Conservation (phyloP, 2,888 invertebrate species). For the Liopterus haemorrhoidalis region DNA sequence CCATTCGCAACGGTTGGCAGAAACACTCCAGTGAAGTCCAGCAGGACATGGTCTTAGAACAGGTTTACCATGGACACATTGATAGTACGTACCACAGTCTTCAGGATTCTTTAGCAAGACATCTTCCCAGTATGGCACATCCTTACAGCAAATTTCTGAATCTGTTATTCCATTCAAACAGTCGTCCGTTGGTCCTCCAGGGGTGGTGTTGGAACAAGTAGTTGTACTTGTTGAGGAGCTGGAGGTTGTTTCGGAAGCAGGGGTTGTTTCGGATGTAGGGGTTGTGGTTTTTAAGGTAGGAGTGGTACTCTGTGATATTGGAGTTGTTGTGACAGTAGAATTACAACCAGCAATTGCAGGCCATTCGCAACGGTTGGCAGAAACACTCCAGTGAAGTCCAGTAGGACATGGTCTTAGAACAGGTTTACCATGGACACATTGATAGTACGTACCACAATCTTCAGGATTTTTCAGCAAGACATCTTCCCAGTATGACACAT, state of each 20-base stretch:
- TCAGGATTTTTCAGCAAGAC: constrained; percentile 15
- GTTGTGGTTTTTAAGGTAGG: neutral
- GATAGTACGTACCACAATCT: constrained; percentile 23
- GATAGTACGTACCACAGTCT: constrained; percentile 11
- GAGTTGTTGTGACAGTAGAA: no score
- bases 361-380: constrained; percentile 17
- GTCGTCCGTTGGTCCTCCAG: neutral
- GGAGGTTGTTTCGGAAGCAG: constrained; percentile 1
- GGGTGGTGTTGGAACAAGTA: neutral
- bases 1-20: constrained; percentile 20
- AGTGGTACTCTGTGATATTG: no score
- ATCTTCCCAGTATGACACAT: constrained; percentile 12
- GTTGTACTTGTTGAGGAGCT: neutral
- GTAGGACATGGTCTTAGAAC: constrained; percentile 11
- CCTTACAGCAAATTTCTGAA: constrained; percentile 1
- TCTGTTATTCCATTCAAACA: constrained; percentile 7
- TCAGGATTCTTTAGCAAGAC: constrained; percentile 9
- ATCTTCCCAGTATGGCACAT: constrained; percentile 1
- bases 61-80: constrained; percentile 16
- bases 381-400: constrained; percentile 17
- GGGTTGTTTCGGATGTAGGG: neutral
- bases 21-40: constrained; percentile 20
- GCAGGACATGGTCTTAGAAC: constrained; percentile 15
- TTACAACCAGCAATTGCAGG: constrained; percentile 16
- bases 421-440: constrained; percentile 22